Base-by-base conservation (phyloP, 2,797 vertebrate genomes). In the Mus caroli region DNA sequence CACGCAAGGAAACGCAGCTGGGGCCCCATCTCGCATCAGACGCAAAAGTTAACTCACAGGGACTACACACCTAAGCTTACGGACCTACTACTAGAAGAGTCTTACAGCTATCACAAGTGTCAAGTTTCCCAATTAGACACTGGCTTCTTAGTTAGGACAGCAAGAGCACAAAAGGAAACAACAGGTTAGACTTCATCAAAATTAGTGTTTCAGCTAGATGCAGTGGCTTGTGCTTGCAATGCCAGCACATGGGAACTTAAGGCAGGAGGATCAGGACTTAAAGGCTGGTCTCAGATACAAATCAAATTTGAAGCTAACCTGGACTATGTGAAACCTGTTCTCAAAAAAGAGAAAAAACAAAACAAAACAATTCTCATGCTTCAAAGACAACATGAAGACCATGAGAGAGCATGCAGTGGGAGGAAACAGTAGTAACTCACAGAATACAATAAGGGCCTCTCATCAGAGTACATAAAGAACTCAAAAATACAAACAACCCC, bases 141-240 rank as follows among this genome's bases (percentile, higher is more conserved):
- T 62, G 6, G 22, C 64, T 83, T 94, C 92, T 90, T 78, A 77
- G 88, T 50, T 64, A 87, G 28, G 22, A 93, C 62, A 78, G 12
- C 67, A 89, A 91, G 91, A 93, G 31, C 34, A 86, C 14, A 62
- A 58, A 84, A 79, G 7, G 50, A 79, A 84, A 92, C 19, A 80
- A 91, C 13, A 62, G 19, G 71, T 37, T 46, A 40, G 17, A 91
- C 60, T 31, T 92, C 46, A 82, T 31, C 90, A 93, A 76, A 82
- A 71, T 82, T 60, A 86, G 58, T 88, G 86, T 43, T 43, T 88
- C 17, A 46, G 12, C 54, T 28, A 75, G 54, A 10, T 6, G 17
- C 69, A 43, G 26, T 22, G 69, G 52, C 17, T 13, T 37, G 43
- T 14, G 54, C 69, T 50, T 67, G 43, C 34, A n/a, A n/a, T 58